phyloP scores from a whole-genome alignment of 1,140 invertebrate species.

The Harlomillsia oculata region DNA sequence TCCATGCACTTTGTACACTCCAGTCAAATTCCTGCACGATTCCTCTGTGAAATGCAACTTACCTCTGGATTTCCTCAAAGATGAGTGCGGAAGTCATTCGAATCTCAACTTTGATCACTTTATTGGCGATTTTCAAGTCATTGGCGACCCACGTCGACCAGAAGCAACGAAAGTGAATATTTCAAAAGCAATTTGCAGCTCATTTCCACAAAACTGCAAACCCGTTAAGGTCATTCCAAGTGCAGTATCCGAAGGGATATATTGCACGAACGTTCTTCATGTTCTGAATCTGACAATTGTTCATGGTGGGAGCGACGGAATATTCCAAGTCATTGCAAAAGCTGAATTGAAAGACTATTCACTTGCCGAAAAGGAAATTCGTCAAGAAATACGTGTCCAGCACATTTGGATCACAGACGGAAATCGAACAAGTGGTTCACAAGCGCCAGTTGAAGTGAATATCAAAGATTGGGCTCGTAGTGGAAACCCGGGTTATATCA shows the following conservation, averaged over 20 bases:
- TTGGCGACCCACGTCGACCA: no score
- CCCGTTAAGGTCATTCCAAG: no score
- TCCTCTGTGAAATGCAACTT: not conserved
- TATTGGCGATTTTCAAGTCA: no score
- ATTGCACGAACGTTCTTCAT: constrained; percentile 45
- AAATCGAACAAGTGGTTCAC: not conserved
- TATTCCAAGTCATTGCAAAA: constrained; percentile 42
- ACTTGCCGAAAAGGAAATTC: constrained; percentile 38
- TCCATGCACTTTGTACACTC: constrained; percentile 4
- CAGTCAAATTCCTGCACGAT: constrained; percentile 25
- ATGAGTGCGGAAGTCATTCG: constrained; percentile 1
- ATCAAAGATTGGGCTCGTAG: constrained; percentile 44
- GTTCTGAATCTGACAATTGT: constrained; percentile 45
- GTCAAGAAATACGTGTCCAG: constrained; percentile 45
- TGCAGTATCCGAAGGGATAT: no score
- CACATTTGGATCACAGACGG: constrained; percentile 41
- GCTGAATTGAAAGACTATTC: constrained; percentile 42
- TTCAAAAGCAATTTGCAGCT: no score
- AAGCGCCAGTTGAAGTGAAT: constrained; percentile 35
- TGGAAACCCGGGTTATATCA: constrained; percentile 58
- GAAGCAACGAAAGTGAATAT: no score
- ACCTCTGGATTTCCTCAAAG: not conserved
- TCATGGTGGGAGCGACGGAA: constrained; percentile 51
- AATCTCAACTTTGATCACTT: no score
- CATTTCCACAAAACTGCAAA: no score